phyloP scores from a whole-genome alignment of 2,888 invertebrate species.

The Parochlus steinenii region DNA sequence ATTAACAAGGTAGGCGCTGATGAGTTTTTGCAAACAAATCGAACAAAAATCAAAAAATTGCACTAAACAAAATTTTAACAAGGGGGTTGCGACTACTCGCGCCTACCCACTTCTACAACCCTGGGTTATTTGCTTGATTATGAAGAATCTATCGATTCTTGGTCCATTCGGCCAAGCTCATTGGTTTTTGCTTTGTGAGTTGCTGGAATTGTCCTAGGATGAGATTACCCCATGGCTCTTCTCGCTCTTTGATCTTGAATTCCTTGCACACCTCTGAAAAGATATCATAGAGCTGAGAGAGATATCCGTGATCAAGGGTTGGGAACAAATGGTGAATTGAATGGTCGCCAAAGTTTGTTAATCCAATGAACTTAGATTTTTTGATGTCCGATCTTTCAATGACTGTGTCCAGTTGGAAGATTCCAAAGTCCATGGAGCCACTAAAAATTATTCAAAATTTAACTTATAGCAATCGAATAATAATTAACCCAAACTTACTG shows the following conservation, averaged over 20 bases:
- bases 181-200: conserved; percentile 29
- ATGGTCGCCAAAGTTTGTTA: conserved; percentile 64
- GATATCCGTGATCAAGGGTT: conserved; percentile 56
- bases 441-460: conserved; percentile 3
- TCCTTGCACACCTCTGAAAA: conserved; percentile 26
- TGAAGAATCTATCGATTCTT: too few species aligned
- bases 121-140: too few species aligned
- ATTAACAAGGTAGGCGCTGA: too few species aligned
- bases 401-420: conserved; percentile 56
- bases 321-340: conserved; percentile 67
- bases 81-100: too few species aligned
- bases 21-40: too few species aligned
- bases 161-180: too few species aligned
- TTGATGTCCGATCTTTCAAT: conserved; percentile 52
- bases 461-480: not conserved
- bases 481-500: conserved; percentile 29
- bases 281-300: conserved; percentile 46
- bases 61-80: too few species aligned
- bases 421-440: conserved; percentile 49
- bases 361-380: conserved; percentile 44
- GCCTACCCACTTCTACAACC: too few species aligned
- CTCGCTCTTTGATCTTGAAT: conserved; percentile 25
- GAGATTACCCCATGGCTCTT: conserved; percentile 38
- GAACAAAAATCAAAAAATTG: too few species aligned
- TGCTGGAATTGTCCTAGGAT: conserved; percentile 42